Evolutionary conservation across 2,113 vertebrate genomes (phyloP).

Genomic region (Silurus asotus): DNA sequence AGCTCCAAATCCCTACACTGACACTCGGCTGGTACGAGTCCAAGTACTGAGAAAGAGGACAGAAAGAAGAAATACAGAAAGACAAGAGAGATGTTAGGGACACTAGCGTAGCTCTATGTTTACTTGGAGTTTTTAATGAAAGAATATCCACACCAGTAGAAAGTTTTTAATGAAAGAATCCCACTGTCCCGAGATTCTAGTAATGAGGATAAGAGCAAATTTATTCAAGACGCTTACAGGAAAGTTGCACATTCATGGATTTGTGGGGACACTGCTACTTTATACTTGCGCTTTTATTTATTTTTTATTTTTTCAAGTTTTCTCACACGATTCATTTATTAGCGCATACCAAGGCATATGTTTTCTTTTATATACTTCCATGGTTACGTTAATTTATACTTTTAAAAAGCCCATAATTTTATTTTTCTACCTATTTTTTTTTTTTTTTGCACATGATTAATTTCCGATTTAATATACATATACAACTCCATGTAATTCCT

Average conservation of each 20-base stretch:
- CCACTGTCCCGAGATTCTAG: not conserved
- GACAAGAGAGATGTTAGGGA: not conserved
- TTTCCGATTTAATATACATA: too few species aligned
- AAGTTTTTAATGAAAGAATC: not conserved
- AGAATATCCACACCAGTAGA: not conserved
- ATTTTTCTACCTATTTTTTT: too few species aligned
- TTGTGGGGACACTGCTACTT: too few species aligned
- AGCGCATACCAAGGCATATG: too few species aligned
- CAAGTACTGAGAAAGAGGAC: conserved; percentile 73
- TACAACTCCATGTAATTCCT: not conserved
- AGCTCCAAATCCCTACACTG: conserved; percentile 83
- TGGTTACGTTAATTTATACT: not conserved
- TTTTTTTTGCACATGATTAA: too few species aligned
- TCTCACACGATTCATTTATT: not conserved
- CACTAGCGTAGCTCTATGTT: not conserved
- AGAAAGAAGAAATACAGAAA: not conserved
- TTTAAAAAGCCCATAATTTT: too few species aligned
- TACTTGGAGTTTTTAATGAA: not conserved
- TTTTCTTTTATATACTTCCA: too few species aligned
- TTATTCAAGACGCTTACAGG: not conserved
- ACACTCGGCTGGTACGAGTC: conserved; percentile 78
- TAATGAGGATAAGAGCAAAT: not conserved
- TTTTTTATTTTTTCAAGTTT: not conserved
- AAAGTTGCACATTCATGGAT: not conserved
- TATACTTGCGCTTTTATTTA: too few species aligned